Base-by-base conservation (phyloP, 1,140 invertebrate genomes). In the Colletes gigas region DNA sequence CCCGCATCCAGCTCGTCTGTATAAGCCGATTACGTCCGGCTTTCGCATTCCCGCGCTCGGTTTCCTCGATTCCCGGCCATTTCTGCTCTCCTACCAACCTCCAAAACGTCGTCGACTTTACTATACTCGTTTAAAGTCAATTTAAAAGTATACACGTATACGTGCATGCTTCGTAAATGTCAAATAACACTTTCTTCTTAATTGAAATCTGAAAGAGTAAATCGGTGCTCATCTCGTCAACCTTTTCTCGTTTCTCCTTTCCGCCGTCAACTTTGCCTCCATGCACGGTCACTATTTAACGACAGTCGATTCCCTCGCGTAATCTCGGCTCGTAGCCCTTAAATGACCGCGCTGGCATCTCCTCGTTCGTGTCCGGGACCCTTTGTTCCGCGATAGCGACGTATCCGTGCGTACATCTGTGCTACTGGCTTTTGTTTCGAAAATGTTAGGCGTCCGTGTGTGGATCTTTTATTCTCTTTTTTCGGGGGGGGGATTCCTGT, bases 21-120 rank as follows among this genome's bases (percentile, higher is more conserved):
- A 70, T 86, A 86, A 86, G 79, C 79, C 84, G 84, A 86, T 86
- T 86, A 86, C 55, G 69, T 74, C 59, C 73, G 55, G 73, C 60
- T 84, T 74, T 77, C 65, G 79, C 74, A 59, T 85, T 85, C 78
- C 73, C 52, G 17, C 62, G 54, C 55, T 52, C 62, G 63, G 63
- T 44, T 81, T 69, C 73, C 78, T 69, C 57, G 52, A 73, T n/a
- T 70, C 69, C 59, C 41, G 60, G 60, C 62, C 79, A 63, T 71
- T 73, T 83, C 70, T 50, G 71, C 41, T 71, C 67, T 62, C 68
- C 63, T 72, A 65, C 62, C 15, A 21, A 14, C 15, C 39, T 44
- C 17, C n/a, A 9, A 47, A 66, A 55, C 72, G 62, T 12, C 63
- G 44, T 44, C 44, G 44, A 44, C 44, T 44, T 44, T 44, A 4